Conservation (phyloP, 2,113 vertebrate genomes). For the Misgurnus anguillicaudatus region DNA sequence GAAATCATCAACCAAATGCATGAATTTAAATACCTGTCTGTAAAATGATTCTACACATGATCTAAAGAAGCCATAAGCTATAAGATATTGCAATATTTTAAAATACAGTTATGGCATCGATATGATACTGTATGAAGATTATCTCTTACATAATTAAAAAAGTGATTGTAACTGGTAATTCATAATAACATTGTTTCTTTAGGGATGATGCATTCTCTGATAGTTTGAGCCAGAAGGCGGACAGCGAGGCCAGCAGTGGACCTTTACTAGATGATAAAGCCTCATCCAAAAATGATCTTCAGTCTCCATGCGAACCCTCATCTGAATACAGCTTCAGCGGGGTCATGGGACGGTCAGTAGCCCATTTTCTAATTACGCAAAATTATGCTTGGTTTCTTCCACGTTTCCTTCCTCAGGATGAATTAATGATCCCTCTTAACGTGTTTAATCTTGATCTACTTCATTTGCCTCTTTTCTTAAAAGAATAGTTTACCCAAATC, state of each 20-base stretch:
- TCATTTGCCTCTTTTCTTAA: not conserved
- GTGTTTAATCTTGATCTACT: not conserved
- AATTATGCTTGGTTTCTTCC: slow-evolving; percentile 5
- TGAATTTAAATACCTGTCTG: too few species aligned
- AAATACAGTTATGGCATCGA: too few species aligned
- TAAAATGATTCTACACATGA: too few species aligned
- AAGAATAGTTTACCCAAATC: too few species aligned
- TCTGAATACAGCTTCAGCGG: slow-evolving; percentile 90
- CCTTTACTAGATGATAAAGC: slow-evolving; percentile 91
- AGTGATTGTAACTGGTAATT: not conserved
- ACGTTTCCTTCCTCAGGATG: not conserved
- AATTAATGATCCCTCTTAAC: not conserved
- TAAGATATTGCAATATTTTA: too few species aligned
- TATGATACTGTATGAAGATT: too few species aligned
- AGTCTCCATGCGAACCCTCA: slow-evolving; percentile 90
- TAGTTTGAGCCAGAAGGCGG: slow-evolving; percentile 96
- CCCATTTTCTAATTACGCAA: not conserved
- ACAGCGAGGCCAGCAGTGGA: slow-evolving; percentile 97
- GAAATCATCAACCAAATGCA: too few species aligned
- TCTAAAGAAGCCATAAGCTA: too few species aligned
- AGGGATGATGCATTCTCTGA: slow-evolving; percentile 98
- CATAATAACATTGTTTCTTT: slow-evolving; percentile 11
- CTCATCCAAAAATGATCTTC: slow-evolving; percentile 92
- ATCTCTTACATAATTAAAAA: too few species aligned
- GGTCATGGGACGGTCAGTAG: slow-evolving; percentile 87